Evolutionary conservation across 2,113 vertebrate species (phyloP).

Genomic region (Prunella himalayana): DNA sequence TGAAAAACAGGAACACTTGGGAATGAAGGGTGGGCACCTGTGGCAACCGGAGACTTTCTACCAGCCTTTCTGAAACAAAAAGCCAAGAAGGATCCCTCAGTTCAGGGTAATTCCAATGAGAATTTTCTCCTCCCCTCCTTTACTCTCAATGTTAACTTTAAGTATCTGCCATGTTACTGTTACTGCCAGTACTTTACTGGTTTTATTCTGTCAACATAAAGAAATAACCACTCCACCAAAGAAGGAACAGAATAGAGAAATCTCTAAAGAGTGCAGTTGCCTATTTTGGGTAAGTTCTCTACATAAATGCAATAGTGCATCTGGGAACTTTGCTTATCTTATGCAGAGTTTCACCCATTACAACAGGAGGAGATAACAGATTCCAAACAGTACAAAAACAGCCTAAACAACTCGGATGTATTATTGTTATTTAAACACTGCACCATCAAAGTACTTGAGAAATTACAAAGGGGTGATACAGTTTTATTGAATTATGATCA

Average conservation of each 20-base stretch:
- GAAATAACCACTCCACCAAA: background rate
- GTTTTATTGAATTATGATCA: background rate
- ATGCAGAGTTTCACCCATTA: background rate
- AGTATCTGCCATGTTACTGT: background rate
- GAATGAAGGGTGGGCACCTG: conserved; percentile 98
- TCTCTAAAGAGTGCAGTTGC: background rate
- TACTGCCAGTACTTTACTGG: background rate
- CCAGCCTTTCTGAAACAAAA: conserved; percentile 89
- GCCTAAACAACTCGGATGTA: background rate
- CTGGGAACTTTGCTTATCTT: background rate
- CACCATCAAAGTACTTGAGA: background rate
- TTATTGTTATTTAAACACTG: background rate
- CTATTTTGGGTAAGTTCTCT: background rate
- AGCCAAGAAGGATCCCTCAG: conserved; percentile 21
- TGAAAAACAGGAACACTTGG: conserved; percentile 99
- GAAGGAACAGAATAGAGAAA: background rate
- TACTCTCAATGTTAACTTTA: background rate
- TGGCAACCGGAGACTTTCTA: conserved; percentile 95
- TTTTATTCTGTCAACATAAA: background rate
- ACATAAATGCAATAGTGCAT: background rate
- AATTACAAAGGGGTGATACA: accelerated
- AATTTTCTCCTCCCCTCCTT: background rate
- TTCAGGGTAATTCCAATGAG: background rate
- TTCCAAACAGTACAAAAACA: background rate
- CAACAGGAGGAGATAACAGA: background rate